A percentile compares a stretch with the other conserved stretches of the same genome.
Conservation (phyloP, 2,113 vertebrate genomes). For the Naja naja region DNA sequence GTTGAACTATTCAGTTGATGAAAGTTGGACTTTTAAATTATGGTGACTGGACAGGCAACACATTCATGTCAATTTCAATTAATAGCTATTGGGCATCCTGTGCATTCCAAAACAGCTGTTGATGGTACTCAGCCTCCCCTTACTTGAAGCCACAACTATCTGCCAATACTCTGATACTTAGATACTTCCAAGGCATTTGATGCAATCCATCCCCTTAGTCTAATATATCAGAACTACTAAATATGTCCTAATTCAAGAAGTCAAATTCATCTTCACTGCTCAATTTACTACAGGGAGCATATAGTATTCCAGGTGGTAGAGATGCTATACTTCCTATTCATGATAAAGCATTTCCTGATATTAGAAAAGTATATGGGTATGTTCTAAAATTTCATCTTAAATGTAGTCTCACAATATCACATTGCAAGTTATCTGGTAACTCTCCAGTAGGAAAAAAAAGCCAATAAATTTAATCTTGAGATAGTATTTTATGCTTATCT, state of each 20-base stretch:
- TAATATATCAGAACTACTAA: not conserved
- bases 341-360: not conserved
- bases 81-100: not conserved
- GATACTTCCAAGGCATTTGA: constrained; percentile 12
- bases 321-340: constrained; percentile 12
- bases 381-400: not conserved
- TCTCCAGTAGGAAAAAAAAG: constrained; percentile 24
- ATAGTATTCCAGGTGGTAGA: not conserved
- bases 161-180: constrained; percentile 1
- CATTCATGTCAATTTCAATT: not conserved
- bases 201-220: not conserved
- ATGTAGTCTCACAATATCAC: not conserved
- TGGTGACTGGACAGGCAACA: not conserved
- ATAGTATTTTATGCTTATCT: not conserved
- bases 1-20: not conserved
- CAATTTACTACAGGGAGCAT: not conserved
- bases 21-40: not conserved
- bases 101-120: not conserved
- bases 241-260: not conserved
- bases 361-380: not conserved
- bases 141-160: not conserved
- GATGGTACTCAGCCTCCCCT: not conserved
- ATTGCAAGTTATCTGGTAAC: constrained; percentile 18
- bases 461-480: constrained; percentile 28
- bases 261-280: not conserved